Percentiles rank a stretch among this genome's conserved stretches.
phyloP scores from a whole-genome alignment of 2,797 vertebrate genomes.

The Labeo calbasu region DNA sequence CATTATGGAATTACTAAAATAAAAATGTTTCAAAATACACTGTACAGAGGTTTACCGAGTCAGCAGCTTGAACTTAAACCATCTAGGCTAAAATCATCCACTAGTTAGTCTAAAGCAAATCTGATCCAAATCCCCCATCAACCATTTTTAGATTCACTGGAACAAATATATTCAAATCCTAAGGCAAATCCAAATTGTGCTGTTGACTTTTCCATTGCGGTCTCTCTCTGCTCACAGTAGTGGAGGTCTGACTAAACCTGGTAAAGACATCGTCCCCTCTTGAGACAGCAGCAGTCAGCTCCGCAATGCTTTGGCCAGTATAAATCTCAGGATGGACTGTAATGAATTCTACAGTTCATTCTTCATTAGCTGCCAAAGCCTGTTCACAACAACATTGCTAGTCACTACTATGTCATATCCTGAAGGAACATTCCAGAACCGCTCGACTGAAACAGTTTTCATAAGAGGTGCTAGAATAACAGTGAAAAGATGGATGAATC shows the following conservation, averaged over 20 bases:
- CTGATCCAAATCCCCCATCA: slow-evolving; percentile 20
- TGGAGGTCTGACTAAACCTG: slow-evolving; percentile 53
- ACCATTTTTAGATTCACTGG: slow-evolving; percentile 25
- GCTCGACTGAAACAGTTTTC: not conserved
- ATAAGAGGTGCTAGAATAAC: not conserved
- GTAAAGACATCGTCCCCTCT: slow-evolving; percentile 56
- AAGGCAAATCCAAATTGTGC: slow-evolving; percentile 23
- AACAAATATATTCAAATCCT: slow-evolving; percentile 35
- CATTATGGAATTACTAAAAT: not conserved
- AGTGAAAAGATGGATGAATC: not conserved
- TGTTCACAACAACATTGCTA: slow-evolving; percentile 42
- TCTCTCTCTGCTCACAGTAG: slow-evolving; percentile 40
- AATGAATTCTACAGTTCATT: slow-evolving; percentile 62
- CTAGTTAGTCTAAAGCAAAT: slow-evolving; percentile 30
- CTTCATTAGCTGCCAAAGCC: slow-evolving; percentile 49
- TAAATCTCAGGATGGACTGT: slow-evolving; percentile 59
- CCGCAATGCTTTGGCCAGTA: slow-evolving; percentile 30
- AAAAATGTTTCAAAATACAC: not conserved
- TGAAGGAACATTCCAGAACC: slow-evolving; percentile 30
- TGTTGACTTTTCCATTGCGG: slow-evolving; percentile 58
- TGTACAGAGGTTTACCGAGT: not conserved
- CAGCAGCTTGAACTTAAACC: not conserved
- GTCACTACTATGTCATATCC: slow-evolving; percentile 44
- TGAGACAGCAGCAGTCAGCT: slow-evolving; percentile 41
- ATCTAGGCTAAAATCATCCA: not conserved